Conservation (phyloP, 1,140 invertebrate genomes). For the Dreissena rostriformis region DNA sequence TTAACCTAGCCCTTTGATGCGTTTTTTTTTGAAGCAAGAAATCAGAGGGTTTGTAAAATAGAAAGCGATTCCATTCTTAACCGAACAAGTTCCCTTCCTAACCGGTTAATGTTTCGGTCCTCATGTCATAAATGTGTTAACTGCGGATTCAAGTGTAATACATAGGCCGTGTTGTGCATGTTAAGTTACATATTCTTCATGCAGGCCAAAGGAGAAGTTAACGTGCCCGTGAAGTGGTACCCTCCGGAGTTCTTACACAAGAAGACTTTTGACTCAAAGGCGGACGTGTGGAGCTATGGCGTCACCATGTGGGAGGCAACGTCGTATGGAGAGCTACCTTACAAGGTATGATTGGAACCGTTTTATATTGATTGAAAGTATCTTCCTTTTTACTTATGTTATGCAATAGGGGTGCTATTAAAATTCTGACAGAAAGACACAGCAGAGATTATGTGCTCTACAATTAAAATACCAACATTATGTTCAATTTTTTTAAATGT, state of each 20-base stretch:
- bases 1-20: neutral
- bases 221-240: constrained; percentile 81
- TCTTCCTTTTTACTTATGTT: neutral
- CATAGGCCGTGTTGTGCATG: neutral
- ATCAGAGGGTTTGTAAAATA: too few species aligned
- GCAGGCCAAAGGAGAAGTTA: constrained; percentile 76
- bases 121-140: too few species aligned
- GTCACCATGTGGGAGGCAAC: constrained; percentile 81
- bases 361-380: too few species aligned
- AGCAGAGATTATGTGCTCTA: too few species aligned
- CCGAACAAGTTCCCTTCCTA: too few species aligned
- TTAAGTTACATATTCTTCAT: constrained; percentile 13
- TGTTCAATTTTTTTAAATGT: too few species aligned
- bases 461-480: too few species aligned
- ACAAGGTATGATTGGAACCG: constrained; percentile 70
- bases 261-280: constrained; percentile 80
- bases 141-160: too few species aligned
- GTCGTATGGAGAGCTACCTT: constrained; percentile 79
- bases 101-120: too few species aligned
- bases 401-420: too few species aligned
- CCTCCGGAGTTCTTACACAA: constrained; percentile 80
- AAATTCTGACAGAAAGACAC: too few species aligned
- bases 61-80: too few species aligned
- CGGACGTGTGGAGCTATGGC: constrained; percentile 81
- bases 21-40: neutral